phyloP scores from a whole-genome alignment of 2,888 invertebrate species.

The Sphecodes monilicornis region DNA sequence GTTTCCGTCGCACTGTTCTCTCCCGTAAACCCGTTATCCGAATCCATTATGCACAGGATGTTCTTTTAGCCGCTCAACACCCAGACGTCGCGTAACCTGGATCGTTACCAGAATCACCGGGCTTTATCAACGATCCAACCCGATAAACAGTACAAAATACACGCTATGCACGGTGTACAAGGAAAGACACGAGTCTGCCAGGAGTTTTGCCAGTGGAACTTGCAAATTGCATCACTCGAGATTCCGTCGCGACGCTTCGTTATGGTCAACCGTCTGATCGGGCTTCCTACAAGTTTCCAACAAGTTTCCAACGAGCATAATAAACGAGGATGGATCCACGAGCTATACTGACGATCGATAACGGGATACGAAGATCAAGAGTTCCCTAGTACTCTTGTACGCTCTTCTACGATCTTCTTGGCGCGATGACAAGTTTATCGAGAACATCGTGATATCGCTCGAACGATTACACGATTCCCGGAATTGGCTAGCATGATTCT shows the following conservation, averaged over 20 bases:
- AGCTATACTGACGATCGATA: neutral
- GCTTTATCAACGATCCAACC: neutral
- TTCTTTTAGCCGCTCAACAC: neutral
- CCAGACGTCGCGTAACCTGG: neutral
- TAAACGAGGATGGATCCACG: conserved; percentile 14
- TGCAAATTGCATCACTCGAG: neutral
- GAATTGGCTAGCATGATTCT: neutral
- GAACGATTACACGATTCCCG: neutral
- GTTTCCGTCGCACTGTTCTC: neutral
- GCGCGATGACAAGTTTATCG: neutral
- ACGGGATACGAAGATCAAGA: conserved; percentile 16
- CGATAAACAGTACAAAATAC: conserved; percentile 20
- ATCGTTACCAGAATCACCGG: neutral
- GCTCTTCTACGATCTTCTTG: neutral
- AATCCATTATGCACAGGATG: neutral
- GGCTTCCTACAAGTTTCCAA: conserved; percentile 6
- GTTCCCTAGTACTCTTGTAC: neutral
- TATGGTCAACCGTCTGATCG: neutral
- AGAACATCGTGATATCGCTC: neutral
- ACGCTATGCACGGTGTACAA: neutral
- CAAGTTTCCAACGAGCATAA: conserved; percentile 23
- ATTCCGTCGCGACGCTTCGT: conserved; percentile 17
- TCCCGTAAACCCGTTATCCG: neutral
- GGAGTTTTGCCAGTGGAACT: neutral
- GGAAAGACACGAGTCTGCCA: neutral